A percentile compares a stretch with the other conserved stretches of the same genome.
phyloP scores from a whole-genome alignment of 2,797 vertebrate species.

The Melanotaenia pygmaea region DNA sequence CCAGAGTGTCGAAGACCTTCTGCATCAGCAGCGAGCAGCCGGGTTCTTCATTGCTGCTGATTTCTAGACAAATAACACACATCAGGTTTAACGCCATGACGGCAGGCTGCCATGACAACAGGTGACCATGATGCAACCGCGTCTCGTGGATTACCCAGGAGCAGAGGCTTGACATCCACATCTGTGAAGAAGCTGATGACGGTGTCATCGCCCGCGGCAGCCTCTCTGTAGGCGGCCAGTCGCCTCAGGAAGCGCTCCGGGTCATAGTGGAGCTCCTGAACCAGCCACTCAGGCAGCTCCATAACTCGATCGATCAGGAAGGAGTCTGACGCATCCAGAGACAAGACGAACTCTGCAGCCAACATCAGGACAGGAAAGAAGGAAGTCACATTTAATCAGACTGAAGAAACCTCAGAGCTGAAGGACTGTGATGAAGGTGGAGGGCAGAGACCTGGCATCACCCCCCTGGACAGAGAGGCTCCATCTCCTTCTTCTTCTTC shows the following conservation, averaged over 20 bases:
- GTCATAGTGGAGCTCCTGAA: constrained; percentile 84
- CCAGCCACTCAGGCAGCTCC: constrained; percentile 86
- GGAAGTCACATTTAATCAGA: neutral
- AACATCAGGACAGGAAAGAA: constrained; percentile 1
- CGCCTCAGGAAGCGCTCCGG: constrained; percentile 81
- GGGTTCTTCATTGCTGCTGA: constrained; percentile 80
- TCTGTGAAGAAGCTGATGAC: constrained; percentile 91
- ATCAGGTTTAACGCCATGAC: neutral
- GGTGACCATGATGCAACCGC: too few species aligned
- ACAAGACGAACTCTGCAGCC: constrained; percentile 86
- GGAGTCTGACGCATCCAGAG: constrained; percentile 86
- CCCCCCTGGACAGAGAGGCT: constrained; percentile 63
- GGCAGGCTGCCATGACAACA: too few species aligned
- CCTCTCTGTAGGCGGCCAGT: constrained; percentile 82
- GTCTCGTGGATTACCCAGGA: constrained; percentile 82
- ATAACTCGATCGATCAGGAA: constrained; percentile 90
- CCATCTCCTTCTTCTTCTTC: constrained; percentile 53
- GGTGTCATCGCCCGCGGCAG: constrained; percentile 80
- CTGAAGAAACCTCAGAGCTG: too few species aligned
- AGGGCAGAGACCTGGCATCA: constrained; percentile 82
- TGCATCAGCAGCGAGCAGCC: constrained; percentile 80
- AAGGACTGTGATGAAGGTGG: too few species aligned
- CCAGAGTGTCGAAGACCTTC: constrained; percentile 83
- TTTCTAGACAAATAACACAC: constrained; percentile 69
- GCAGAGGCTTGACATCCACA: constrained; percentile 81